Evolutionary conservation across 2,888 invertebrate species (phyloP), one percentile per base, ranked within the genome.

Genomic region (Drosophila peninsularis): DNA sequence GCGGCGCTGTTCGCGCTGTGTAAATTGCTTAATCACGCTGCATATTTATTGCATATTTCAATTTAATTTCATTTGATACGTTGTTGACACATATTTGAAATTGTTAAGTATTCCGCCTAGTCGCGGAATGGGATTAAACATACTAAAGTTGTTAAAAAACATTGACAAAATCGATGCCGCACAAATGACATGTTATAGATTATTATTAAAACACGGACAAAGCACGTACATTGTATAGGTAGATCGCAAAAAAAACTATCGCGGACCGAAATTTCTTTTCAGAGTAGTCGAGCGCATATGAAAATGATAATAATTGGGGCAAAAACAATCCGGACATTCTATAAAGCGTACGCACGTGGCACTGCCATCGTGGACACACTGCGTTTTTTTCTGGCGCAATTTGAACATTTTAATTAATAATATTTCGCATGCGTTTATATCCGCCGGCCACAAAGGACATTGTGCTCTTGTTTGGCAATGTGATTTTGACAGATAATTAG

Each of bases 401-500:
- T 49, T 60, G 27, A 58, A 65, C 39, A 65, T 65, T 68, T 82
- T 69, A 80, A 80, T 82, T 77, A 75, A 77, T 75, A 77, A 63
- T 70, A 68, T 50, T 71, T 67, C 13, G n/a, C 50, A 32, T 70
- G 47, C 65, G 19, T 42, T 9, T 41, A 34, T 55, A 49, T 27
- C 42, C 47, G 52, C 44, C 24, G 61, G 66, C 52, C 54, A 61
- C 39, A 54, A 36, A 52, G 47, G 24, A 21, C 57, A 39, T 34
- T 41, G 39, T 21, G 44, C 57, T 19, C 53, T 66, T 75, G 74
- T 86, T 71, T 64, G 71, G 37, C 58, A 76, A 71, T 80, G 66
- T 77, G 82, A 74, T 52, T 85, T 78, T 80, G 83, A 83, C 88
- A 85, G 81, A 79, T 88, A 85, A 88, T 85, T 83, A 85, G 73